Evolutionary conservation across 2,888 invertebrate species (phyloP), one percentile per base, ranked within the genome.

Genomic region (Helleia helle): DNA sequence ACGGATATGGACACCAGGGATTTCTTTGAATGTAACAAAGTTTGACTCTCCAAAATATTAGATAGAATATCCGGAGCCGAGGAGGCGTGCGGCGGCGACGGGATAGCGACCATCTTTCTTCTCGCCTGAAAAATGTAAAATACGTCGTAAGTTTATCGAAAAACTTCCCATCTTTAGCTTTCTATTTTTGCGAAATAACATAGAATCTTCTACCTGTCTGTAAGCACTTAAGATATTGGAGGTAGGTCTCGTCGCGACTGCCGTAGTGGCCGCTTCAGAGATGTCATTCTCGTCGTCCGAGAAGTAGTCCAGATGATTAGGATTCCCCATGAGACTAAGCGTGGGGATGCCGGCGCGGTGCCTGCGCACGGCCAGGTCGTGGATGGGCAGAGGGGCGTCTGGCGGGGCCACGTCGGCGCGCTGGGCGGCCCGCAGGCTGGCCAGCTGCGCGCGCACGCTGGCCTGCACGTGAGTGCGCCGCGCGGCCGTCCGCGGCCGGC

Each of bases 281-380:
- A 44, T 55, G 37, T 53, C 65, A 30, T 40, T 48, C 36, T 80
- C 81, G 15, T 88, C 87, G 36, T 87, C 88, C 0, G 86, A 79
- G 66, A 91, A 91, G 65, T 90, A 92, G 49, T 93, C 91, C 38
- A 95, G 76, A 47, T 90, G 88, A 57, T 92, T 86, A 36, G 86
- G 76, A 49, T 81, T 73, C 6, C 93, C 93, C 59, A 93, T 91
- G 22, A 94, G 69, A 46, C 65, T 67, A 31, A 80, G 68, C 24
- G 70, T 36, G 4, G 70, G 65, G 29, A 66, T 50, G 42, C 63
- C 69, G 40, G 66, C 69, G 28, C 59, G 54, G 14, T 48, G 54
- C 6, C 69, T 56, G 6, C 48, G 58, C 36, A 40, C 38, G 11
- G 49, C 12, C 40, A 61, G 55, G 25, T 48, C 49, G 12, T 45